Evolutionary conservation across 2,888 invertebrate species (phyloP).

Genomic region (Conops quadrifasciatus): DNA sequence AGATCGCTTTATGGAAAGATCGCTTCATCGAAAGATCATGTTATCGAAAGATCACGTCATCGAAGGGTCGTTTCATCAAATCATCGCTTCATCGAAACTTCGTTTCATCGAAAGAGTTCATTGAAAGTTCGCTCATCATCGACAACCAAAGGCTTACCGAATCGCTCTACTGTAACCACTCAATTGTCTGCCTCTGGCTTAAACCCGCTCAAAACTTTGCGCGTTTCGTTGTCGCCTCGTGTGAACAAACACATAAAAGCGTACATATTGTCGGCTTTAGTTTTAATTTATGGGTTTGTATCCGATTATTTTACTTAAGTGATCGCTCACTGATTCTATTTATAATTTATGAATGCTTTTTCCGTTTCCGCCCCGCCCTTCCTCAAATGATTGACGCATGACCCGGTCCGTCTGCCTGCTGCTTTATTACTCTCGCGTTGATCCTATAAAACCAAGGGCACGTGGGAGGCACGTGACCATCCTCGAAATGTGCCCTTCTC

Average conservation of each 20-base stretch:
- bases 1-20: too few relatives aligned
- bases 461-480: neutral
- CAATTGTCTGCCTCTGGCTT: neutral
- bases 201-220: neutral
- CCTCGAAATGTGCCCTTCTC: too few relatives aligned
- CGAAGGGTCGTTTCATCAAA: too few relatives aligned
- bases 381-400: neutral
- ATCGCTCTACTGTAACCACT: too few relatives aligned
- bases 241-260: conserved; percentile 30
- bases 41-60: too few relatives aligned
- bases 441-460: neutral
- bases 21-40: too few relatives aligned
- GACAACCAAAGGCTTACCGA: too few relatives aligned
- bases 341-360: neutral
- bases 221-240: conserved; percentile 1
- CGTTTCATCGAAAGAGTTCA: too few relatives aligned
- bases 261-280: conserved; percentile 31
- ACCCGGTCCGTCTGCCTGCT: neutral
- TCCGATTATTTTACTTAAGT: neutral
- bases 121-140: too few relatives aligned
- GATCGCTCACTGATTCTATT: neutral
- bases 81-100: too few relatives aligned
- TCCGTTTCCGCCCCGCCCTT: neutral
- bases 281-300: neutral
- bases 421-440: neutral